Evolutionary conservation across 2,113 vertebrate genomes (phyloP).

Genomic region (Chloroceryle aenea): DNA sequence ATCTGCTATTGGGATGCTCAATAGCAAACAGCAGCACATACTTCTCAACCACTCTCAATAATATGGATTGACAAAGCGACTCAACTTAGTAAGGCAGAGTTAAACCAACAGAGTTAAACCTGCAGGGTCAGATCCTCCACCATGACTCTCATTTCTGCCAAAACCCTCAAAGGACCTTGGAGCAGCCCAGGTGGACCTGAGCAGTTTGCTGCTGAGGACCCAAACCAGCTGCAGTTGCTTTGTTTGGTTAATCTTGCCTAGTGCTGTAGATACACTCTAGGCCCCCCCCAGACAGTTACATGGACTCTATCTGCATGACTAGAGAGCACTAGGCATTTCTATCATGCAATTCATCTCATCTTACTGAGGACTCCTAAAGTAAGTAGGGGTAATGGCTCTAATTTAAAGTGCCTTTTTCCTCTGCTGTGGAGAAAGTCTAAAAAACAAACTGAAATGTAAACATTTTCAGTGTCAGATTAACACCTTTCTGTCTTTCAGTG

Average conservation of each 20-base stretch:
- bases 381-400: not conserved
- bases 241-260: not conserved
- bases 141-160: not conserved
- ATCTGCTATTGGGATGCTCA: not conserved
- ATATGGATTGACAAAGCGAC: rapidly evolving
- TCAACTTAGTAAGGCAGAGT: not conserved
- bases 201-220: not conserved
- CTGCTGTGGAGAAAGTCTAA: not conserved
- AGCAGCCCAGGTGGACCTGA: not conserved
- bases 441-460: not conserved
- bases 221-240: rapidly evolving
- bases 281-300: rapidly evolving
- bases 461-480: not conserved
- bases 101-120: not conserved
- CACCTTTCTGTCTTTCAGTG: not conserved
- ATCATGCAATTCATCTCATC: not conserved
- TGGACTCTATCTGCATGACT: not conserved
- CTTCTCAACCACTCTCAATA: not conserved
- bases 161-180: not conserved
- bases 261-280: not conserved
- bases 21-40: rapidly evolving
- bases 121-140: not conserved
- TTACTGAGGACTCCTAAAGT: not conserved
- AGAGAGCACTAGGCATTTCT: not conserved
- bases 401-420: not conserved